Evolutionary conservation across 2,113 vertebrate genomes (phyloP), one percentile per base, ranked within the genome.

Genomic region (Eubucco bourcierii): DNA sequence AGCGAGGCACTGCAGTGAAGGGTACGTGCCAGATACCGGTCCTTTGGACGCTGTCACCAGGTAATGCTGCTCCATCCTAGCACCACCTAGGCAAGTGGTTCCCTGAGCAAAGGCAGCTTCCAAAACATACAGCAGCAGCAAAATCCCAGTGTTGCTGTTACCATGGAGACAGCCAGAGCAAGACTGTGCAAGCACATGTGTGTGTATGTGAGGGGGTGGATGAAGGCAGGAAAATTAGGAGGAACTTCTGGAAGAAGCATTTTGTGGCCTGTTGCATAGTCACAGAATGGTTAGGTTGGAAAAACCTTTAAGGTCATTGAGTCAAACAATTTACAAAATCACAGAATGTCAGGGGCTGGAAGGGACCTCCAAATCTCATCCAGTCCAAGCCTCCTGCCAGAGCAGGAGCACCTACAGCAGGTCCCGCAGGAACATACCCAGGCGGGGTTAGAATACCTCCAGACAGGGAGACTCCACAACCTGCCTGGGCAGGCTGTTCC

Each of bases 151-250:
- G 55, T 88, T 89, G 71, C 67, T 71, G 96, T 98, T 97, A 88
- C 97, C 63, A 4, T 98, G 97, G 97, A 97, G 95, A 97, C 95
- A 91, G 85, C 3, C n/a, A 82, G 64, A 29, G n/a, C 24, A 17
- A 15, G 12, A 66, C 13, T 0, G 1, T 47, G 20, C 12, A 2
- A 10, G 5, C 12, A 64, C 34, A 33, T 16, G 19, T 28, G 56
- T 18, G 18, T 11, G 10, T 7, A 37, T 39, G 34, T 37, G 80
- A 34, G 65, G 55, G 19, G 15, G 25, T 44, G 44, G 58, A 70
- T 90, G 41, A 55, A 75, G 59, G 33, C 31, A 66, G 71, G 59
- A 91, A 78, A 90, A 93, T 33, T 39, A 20, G 7, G 24, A 33
- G 7, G 23, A 81, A 34, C 31, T 72, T 74, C 60, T 73, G 77